Base-by-base conservation (phyloP, 2,888 invertebrate genomes). In the Galerucella nymphaeae region DNA sequence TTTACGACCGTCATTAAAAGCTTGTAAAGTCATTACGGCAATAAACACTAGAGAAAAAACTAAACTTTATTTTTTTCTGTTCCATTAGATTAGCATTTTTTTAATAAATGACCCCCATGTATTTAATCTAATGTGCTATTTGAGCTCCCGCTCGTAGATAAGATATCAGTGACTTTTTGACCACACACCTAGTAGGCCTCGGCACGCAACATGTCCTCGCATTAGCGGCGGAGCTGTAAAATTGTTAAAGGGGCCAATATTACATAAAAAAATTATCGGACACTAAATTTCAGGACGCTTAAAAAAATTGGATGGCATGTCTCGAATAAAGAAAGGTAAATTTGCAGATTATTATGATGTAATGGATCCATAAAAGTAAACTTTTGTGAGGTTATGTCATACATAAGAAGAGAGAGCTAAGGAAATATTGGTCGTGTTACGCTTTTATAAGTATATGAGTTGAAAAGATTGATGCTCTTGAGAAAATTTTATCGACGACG, bases 41-140 rank as follows among this genome's bases (percentile, higher is more conserved):
- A 61, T 66, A 71, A 66, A 66, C 61, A 59, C 66, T 61, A 59
- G 68, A 59, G 68, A 48, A 61, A 62, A 55, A 38, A 66, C 59
- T 71, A 71, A 71, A 71, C 61, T 71, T 71, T 71, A 71, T 71
- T 71, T 71, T 71, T 58, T 30, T 45, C 61, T 66, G 66, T 61
- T 62, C 62, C 65, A 71, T 71, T 66, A 59, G 66, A 71, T 71
- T 71, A 71, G 71, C 71, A 71, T 71, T 66, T 16, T 71, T 66
- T 71, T 66, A 62, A 71, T 71, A 42, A 71, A 71, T 66, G 66
- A 30, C 66, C 66, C 58, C 13, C 61, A 62, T 62, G 61, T 42
- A 41, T 62, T 41, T 45, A 62, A 62, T 62, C 61, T 62, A 62
- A 42, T 62, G 42, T 42, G 61, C 61, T 62, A 62, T 62, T 62